phyloP scores from a whole-genome alignment of 1,140 invertebrate species.

The Elysia chlorotica region DNA sequence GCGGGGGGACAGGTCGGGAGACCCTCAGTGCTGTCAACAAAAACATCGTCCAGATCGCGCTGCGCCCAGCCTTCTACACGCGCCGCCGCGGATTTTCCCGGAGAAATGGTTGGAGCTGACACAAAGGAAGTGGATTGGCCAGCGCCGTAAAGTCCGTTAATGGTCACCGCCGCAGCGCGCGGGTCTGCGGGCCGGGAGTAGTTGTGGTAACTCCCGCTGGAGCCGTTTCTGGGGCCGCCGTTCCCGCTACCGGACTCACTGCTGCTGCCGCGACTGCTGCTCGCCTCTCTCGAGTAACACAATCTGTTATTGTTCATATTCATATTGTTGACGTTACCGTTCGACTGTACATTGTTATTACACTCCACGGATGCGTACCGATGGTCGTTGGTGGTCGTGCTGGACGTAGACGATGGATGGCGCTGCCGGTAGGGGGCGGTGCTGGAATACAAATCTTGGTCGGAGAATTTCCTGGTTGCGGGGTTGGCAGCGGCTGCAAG shows the following conservation, averaged over 20 bases:
- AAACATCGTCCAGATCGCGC: constrained; percentile 17
- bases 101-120: neutral
- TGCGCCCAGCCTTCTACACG: neutral
- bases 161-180: neutral
- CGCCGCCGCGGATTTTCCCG: constrained; percentile 15
- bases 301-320: constrained; percentile 8
- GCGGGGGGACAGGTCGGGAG: neutral
- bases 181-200: neutral
- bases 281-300: neutral
- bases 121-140: neutral
- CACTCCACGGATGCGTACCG: constrained; percentile 25
- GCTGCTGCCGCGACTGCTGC: neutral
- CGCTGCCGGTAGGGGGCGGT: constrained; percentile 22
- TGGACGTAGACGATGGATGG: constrained; percentile 5
- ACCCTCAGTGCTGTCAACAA: constrained; percentile 9
- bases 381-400: constrained; percentile 18
- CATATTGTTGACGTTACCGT: neutral
- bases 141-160: neutral
- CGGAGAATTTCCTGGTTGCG: constrained; percentile 27
- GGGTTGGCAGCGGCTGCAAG: neutral
- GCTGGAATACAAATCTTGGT: constrained; percentile 29
- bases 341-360: constrained; percentile 20
- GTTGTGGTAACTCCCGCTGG: neutral
- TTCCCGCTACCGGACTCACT: neutral
- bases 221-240: neutral